A percentile compares a stretch with the other conserved stretches of the same genome.
Evolutionary conservation across 1,140 invertebrate species (phyloP).

Genomic region (Leptopilina boulardi): DNA sequence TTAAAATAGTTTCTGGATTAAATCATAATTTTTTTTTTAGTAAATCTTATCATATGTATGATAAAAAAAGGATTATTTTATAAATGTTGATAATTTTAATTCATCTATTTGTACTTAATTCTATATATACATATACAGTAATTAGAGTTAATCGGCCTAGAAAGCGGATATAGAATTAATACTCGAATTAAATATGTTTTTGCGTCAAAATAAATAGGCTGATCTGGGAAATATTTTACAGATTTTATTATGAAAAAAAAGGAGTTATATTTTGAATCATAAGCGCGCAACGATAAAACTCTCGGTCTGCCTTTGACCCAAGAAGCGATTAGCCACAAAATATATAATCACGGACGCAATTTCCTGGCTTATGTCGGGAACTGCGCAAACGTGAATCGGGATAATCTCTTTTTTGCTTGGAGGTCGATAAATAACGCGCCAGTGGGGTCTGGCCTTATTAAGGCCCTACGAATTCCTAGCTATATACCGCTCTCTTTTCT

Average conservation of each 20-base stretch:
- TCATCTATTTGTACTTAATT: too few relatives aligned
- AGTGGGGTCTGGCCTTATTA: slow-evolving; percentile 27
- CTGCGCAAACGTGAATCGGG: slow-evolving; percentile 39
- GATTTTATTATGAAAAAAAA: slow-evolving; percentile 2
- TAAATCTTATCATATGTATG: too few relatives aligned
- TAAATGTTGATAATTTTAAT: too few relatives aligned
- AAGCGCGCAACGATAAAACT: not conserved
- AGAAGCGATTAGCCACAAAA: slow-evolving; percentile 13
- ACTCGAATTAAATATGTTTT: not conserved
- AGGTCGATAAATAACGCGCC: slow-evolving; percentile 53
- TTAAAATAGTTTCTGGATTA: too few relatives aligned
- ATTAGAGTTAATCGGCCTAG: not conserved
- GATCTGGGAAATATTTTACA: not conserved
- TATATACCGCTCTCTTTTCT: too few relatives aligned
- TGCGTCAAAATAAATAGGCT: not conserved
- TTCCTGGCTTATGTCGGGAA: slow-evolving; percentile 21
- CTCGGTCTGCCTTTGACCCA: not conserved
- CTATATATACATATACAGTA: too few relatives aligned
- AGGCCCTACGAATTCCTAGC: slow-evolving; percentile 50
- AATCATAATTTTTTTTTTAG: too few relatives aligned
- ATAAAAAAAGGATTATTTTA: too few relatives aligned
- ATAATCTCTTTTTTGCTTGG: slow-evolving; percentile 47
- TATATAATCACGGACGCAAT: slow-evolving; percentile 7
- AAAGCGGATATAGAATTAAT: not conserved
- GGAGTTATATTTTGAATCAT: not conserved